Conservation (phyloP, 2,797 vertebrate species). For the Phrynocephalus forsythii region DNA sequence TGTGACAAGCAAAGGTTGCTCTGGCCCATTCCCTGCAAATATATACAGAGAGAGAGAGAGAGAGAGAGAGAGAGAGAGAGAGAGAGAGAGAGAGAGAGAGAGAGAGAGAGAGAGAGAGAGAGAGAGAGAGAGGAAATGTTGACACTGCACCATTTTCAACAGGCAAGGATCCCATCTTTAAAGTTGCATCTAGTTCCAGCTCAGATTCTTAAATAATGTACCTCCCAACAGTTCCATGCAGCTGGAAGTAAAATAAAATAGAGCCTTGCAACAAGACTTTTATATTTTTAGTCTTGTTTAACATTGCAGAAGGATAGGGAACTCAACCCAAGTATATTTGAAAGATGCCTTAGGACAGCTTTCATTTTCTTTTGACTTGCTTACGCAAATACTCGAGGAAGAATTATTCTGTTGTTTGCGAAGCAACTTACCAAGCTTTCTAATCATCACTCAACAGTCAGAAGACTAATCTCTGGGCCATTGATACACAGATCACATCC, state of each 20-base stretch:
- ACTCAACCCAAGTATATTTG: constrained; percentile 55
- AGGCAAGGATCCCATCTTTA: neutral
- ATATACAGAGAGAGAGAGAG: too few species aligned
- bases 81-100: too few species aligned
- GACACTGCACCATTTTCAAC: neutral
- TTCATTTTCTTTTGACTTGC: constrained; percentile 71
- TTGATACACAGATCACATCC: constrained; percentile 45
- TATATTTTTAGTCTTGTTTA: constrained; percentile 54
- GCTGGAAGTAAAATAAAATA: constrained; percentile 61
- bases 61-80: too few species aligned
- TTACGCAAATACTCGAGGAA: constrained; percentile 61
- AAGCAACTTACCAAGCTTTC: constrained; percentile 43
- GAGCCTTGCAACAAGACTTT: constrained; percentile 21
- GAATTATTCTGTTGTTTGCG: constrained; percentile 60
- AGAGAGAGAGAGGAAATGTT: neutral
- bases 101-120: too few species aligned
- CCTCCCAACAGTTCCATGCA: constrained; percentile 29
- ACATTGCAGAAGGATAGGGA: constrained; percentile 44
- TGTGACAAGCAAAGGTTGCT: too few species aligned
- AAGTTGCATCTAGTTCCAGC: neutral
- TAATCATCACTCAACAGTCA: constrained; percentile 59
- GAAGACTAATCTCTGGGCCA: constrained; percentile 51
- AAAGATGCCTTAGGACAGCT: constrained; percentile 66
- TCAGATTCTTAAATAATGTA: neutral
- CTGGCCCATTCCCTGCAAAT: neutral